Percentiles rank a stretch among this genome's conserved stretches.
These are phyloP conservation scores for Petrocephalus microphthalmus DNA, from an alignment of 2,113 vertebrate species.

Conservation along the genomic window DNA sequence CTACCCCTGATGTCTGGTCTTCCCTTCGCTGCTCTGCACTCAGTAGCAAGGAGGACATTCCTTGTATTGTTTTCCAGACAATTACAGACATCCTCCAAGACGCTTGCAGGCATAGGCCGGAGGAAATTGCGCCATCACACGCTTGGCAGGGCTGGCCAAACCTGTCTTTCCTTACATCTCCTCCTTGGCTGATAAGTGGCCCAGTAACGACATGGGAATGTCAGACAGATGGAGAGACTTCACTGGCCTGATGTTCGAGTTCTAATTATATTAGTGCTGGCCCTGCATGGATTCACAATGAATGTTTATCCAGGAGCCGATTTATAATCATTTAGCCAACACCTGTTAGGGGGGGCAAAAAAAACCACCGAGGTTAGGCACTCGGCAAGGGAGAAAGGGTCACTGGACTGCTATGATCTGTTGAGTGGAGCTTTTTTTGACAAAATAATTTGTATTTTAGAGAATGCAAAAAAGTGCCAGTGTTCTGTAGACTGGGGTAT, in stretches of 20 bases:
- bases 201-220: constrained; percentile 77
- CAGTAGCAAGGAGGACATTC: background rate
- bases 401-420: constrained; percentile 60
- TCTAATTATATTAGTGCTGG: constrained; percentile 96
- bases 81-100: constrained; percentile 39
- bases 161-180: constrained; percentile 53
- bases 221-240: constrained; percentile 89
- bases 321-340: constrained; percentile 99
- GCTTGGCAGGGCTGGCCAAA: constrained; percentile 12
- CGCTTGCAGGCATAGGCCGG: constrained; percentile 41
- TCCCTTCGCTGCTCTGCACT: background rate
- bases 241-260: constrained; percentile 88
- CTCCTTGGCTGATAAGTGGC: constrained; percentile 46
- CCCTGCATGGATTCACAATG: constrained; percentile 83
- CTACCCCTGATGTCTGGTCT: background rate
- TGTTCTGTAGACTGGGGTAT: background rate
- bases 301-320: constrained; percentile 95
- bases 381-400: constrained; percentile 57
- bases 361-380: constrained; percentile 78
- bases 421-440: constrained; percentile 2
- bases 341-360: constrained; percentile 82
- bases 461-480: background rate
- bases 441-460: background rate
- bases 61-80: constrained; percentile 58
- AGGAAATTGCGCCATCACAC: constrained; percentile 21